phyloP scores from a whole-genome alignment of 2,113 vertebrate species.

The Myrmecophaga tridactyla region DNA sequence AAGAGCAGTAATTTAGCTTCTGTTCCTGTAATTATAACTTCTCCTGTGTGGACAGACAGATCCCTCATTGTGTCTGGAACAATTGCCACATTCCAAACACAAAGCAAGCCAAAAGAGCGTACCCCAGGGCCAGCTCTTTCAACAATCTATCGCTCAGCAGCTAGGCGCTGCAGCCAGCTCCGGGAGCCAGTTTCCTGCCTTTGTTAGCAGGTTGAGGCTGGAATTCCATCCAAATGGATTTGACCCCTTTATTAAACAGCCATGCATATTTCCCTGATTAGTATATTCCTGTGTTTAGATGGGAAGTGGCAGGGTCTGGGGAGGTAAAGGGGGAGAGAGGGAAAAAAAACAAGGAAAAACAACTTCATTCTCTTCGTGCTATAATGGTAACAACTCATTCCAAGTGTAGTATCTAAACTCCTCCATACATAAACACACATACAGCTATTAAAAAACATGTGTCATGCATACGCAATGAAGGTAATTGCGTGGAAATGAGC shows the following conservation, averaged over 20 bases:
- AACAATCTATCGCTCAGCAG: slow-evolving; percentile 67
- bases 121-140: slow-evolving; percentile 67
- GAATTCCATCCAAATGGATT: slow-evolving; percentile 87
- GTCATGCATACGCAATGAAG: not conserved
- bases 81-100: slow-evolving; percentile 74
- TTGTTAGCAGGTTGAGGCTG: slow-evolving; percentile 80
- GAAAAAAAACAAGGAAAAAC: slow-evolving; percentile 44
- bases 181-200: slow-evolving; percentile 82
- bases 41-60: slow-evolving; percentile 33
- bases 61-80: slow-evolving; percentile 62
- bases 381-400: not conserved
- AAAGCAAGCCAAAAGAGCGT: slow-evolving; percentile 44
- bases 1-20: slow-evolving; percentile 36
- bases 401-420: not conserved
- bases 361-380: not conserved
- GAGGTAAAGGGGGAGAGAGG: slow-evolving; percentile 52
- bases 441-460: not conserved
- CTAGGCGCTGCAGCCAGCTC: slow-evolving; percentile 34
- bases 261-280: slow-evolving; percentile 83
- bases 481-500: not conserved
- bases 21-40: slow-evolving; percentile 69
- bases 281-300: slow-evolving; percentile 80
- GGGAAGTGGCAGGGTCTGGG: slow-evolving; percentile 38
- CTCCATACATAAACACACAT: not conserved
- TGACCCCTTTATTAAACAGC: slow-evolving; percentile 82